These are phyloP conservation scores for Sus cebifrons DNA, from an alignment of 2,797 vertebrate species.

Conservation along the genomic window DNA sequence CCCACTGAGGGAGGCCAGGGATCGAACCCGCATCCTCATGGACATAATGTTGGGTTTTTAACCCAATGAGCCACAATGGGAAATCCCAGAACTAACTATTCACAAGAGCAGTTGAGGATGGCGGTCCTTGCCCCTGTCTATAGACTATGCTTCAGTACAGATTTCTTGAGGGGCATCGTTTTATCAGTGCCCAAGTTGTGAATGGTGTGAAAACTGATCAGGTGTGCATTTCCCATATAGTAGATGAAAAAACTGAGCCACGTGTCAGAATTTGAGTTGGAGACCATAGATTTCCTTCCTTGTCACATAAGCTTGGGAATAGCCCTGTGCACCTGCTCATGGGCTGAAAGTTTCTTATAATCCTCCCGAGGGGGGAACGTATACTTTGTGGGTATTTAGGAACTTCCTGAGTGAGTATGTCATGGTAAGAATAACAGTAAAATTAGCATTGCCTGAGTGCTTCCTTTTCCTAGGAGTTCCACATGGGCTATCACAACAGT, in stretches of 20 bases:
- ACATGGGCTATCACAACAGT: too few relatives aligned
- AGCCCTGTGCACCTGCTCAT: not conserved
- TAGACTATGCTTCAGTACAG: not conserved
- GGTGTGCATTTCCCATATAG: not conserved
- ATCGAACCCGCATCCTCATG: too few relatives aligned
- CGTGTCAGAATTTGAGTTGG: not conserved
- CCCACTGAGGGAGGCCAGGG: too few relatives aligned
- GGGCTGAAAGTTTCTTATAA: not conserved
- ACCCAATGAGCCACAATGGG: too few relatives aligned
- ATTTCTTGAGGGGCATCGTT: not conserved
- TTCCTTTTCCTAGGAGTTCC: not conserved
- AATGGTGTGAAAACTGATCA: not conserved
- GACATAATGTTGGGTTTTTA: too few relatives aligned
- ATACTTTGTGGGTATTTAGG: not conserved
- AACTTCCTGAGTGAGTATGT: not conserved
- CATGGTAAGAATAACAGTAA: not conserved
- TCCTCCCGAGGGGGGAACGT: not conserved
- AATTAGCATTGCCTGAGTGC: not conserved
- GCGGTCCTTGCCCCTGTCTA: fast-evolving
- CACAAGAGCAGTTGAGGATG: not conserved
- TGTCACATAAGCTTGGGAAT: fast-evolving
- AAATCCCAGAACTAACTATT: not conserved
- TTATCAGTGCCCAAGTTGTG: fast-evolving
- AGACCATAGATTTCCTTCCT: not conserved
- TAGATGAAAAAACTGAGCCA: not conserved